Evolutionary conservation across 1,140 invertebrate genomes (phyloP).

Genomic region (Metopolophium dirhodum): DNA sequence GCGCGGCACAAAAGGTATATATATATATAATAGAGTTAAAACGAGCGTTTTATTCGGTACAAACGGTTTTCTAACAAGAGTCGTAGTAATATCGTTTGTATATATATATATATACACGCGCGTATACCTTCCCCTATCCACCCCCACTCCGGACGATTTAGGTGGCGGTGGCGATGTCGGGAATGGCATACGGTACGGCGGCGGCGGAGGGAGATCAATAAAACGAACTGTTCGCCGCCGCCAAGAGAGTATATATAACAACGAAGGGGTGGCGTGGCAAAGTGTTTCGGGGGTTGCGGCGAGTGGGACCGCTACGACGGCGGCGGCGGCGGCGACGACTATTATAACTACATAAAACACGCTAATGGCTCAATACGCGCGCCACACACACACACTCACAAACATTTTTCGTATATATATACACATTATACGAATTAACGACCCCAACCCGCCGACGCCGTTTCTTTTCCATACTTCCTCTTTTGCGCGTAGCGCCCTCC

Average conservation of each 20-base stretch:
- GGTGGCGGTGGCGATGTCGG: background rate
- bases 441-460: background rate
- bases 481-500: background rate
- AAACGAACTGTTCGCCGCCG: conserved; percentile 45
- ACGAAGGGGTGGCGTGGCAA: background rate
- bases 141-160: background rate
- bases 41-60: conserved; percentile 55
- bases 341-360: conserved; percentile 56
- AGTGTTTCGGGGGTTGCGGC: background rate
- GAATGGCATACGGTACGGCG: background rate
- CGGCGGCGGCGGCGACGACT: conserved; percentile 38
- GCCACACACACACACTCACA: conserved; percentile 8
- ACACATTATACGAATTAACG: conserved; percentile 32
- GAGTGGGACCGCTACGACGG: background rate
- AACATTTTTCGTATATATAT: conserved; percentile 2
- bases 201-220: conserved; percentile 35
- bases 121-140: background rate
- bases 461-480: background rate
- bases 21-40: conserved; percentile 53
- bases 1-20: conserved; percentile 33
- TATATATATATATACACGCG: background rate
- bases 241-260: conserved; percentile 22
- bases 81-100: conserved; percentile 14
- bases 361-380: conserved; percentile 53
- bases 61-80: conserved; percentile 55